Base-by-base conservation (phyloP, 2,888 invertebrate species). In the Boloria euphrosyne region DNA sequence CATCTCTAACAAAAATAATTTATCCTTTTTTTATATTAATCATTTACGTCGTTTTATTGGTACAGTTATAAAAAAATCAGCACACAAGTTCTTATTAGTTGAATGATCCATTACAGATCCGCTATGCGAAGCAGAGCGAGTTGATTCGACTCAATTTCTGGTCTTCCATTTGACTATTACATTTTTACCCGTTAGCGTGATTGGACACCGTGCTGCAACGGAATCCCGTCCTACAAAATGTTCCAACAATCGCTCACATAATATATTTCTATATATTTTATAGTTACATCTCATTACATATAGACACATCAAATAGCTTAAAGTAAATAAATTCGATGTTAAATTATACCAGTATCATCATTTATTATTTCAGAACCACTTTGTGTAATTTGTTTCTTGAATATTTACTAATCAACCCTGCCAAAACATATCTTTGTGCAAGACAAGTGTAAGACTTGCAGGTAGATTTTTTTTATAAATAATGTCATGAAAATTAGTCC, bases 111-210 rank as follows among this genome's bases (percentile, higher is more conserved):
- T 78, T 75, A 74, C 58, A 71, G 73, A 74, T 72, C 75, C 76
- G 77, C 75, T 78, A 76, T 69, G 74, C 74, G 71, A 71, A 71
- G 70, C 68, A 70, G 67, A 72, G 62, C 68, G 74, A 65, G 71
- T 69, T 72, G 71, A 76, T 75, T 74, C 65, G 64, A 74, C 72
- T 68, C 75, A 73, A 77, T 74, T 74, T 74, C 69, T 70, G 67
- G 71, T 74, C 72, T 70, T 69, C 69, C 65, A 62, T 65, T 66
- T 73, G 68, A 63, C 64, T 63, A 61, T 73, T 71, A 71, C 68
- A 60, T 69, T 68, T 68, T 51, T 66, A 66, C 62, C 74, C 76
- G 75, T 75, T 74, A 75, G 54, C 64, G 63, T 66, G 68, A 76
- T 73, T 66, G 69, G 67, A 69, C 61, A 55, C 55, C 53, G 53